A percentile compares a stretch with the other conserved stretches of the same genome.
Evolutionary conservation across 1,140 invertebrate genomes (phyloP).

Genomic region (Tyrophagus putrescentiae): DNA sequence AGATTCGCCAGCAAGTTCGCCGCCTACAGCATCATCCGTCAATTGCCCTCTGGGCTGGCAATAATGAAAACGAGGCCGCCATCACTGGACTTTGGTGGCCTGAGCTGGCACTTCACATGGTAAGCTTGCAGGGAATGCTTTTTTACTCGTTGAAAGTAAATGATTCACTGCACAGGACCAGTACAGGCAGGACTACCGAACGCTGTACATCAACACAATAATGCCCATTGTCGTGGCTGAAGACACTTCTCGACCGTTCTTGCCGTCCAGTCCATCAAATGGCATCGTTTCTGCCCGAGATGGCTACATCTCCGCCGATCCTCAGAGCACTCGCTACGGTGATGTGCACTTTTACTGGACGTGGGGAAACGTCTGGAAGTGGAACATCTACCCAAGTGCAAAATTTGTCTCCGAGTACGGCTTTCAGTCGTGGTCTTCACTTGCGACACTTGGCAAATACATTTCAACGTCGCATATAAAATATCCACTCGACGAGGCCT

Average conservation of each 20-base stretch:
- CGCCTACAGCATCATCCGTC: slow-evolving; percentile 74
- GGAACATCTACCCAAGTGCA: slow-evolving; percentile 55
- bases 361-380: slow-evolving; percentile 58
- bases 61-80: slow-evolving; percentile 93
- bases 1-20: slow-evolving; percentile 65
- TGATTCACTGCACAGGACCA: too few relatives aligned
- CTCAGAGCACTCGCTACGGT: slow-evolving; percentile 61
- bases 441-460: slow-evolving; percentile 43
- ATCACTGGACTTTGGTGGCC: slow-evolving; percentile 42
- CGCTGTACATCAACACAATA: slow-evolving; percentile 64
- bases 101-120: neutral
- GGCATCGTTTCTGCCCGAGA: slow-evolving; percentile 56
- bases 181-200: slow-evolving; percentile 59
- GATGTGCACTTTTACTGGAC: slow-evolving; percentile 49
- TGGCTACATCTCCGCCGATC: slow-evolving; percentile 57
- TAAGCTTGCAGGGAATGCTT: too few relatives aligned
- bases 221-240: slow-evolving; percentile 45
- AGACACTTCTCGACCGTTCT: slow-evolving; percentile 49
- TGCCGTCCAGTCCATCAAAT: slow-evolving; percentile 83
- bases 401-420: slow-evolving; percentile 92
- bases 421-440: slow-evolving; percentile 67
- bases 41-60: slow-evolving; percentile 69
- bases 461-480: slow-evolving; percentile 43
- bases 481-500: slow-evolving; percentile 41
- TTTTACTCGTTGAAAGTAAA: too few relatives aligned